Percentiles rank a stretch among this genome's conserved stretches.
These are phyloP conservation scores for Thysanoteuthis rhombus DNA, from an alignment of 2,888 invertebrate species.

Conservation along the genomic window DNA sequence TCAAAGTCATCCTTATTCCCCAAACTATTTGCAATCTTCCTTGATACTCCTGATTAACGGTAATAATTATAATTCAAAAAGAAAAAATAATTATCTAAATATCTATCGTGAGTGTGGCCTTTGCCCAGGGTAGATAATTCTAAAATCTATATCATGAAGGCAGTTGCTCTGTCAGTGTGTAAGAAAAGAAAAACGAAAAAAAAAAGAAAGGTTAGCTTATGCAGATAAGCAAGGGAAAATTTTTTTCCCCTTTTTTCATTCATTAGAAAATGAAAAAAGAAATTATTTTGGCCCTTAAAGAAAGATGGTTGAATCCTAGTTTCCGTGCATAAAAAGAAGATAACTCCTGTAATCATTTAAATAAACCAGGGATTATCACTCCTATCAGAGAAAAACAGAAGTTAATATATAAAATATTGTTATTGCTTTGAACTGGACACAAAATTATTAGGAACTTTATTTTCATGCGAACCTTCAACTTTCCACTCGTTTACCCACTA, in stretches of 20 bases:
- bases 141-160: neutral
- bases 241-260: neutral
- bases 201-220: too few species aligned
- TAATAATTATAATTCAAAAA: neutral
- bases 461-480: too few species aligned
- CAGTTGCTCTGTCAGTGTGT: neutral
- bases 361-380: too few species aligned
- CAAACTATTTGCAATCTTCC: neutral
- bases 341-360: too few species aligned
- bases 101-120: neutral
- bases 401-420: too few species aligned
- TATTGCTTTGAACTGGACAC: too few species aligned
- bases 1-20: neutral
- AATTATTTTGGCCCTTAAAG: too few species aligned
- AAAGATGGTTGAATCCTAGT: too few species aligned
- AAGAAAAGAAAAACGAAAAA: neutral
- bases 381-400: too few species aligned
- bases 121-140: neutral
- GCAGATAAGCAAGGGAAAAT: neutral
- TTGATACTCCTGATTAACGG: neutral
- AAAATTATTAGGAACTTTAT: too few species aligned
- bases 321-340: too few species aligned
- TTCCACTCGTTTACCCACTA: too few species aligned
- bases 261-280: neutral
- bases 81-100: neutral